Evolutionary conservation across 1,140 invertebrate genomes (phyloP).

Genomic region (Drosophila paulistorum): DNA sequence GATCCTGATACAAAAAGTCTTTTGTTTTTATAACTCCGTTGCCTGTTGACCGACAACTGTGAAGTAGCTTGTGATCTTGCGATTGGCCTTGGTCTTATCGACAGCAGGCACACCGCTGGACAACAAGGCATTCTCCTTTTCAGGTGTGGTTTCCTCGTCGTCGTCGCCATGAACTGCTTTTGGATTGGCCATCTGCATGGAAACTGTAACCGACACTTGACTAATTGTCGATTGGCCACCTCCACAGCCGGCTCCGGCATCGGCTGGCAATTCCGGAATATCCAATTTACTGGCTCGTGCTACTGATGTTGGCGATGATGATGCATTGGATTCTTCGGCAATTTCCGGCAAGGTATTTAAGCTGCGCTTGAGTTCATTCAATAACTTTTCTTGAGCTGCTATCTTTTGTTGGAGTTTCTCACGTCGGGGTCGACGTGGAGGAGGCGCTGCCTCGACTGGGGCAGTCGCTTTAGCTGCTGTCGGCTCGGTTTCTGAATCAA

Average conservation of each 20-base stretch:
- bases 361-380: conserved; percentile 56
- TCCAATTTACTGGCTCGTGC: conserved; percentile 1
- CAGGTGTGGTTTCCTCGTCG: conserved; percentile 52
- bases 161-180: conserved; percentile 35
- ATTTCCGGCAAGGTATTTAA: conserved; percentile 50
- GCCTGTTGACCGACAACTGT: conserved; percentile 76
- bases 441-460: conserved; percentile 17
- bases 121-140: conserved; percentile 69
- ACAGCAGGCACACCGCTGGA: conserved; percentile 29
- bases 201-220: conserved; percentile 73
- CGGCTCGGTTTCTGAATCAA: conserved; percentile 13
- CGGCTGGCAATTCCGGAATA: conserved; percentile 41
- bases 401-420: conserved; percentile 67
- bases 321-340: conserved; percentile 36
- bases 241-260: conserved; percentile 57
- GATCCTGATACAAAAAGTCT: conserved; percentile 53
- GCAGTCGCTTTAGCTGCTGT: conserved; percentile 6
- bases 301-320: neutral
- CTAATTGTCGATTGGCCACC: conserved; percentile 16
- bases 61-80: conserved; percentile 77
- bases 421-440: conserved; percentile 50
- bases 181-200: conserved; percentile 66
- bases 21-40: conserved; percentile 70
- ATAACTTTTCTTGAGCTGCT: conserved; percentile 58
- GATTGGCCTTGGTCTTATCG: conserved; percentile 63